Conservation (phyloP, 1,140 invertebrate species). For the Papilio polytes region DNA sequence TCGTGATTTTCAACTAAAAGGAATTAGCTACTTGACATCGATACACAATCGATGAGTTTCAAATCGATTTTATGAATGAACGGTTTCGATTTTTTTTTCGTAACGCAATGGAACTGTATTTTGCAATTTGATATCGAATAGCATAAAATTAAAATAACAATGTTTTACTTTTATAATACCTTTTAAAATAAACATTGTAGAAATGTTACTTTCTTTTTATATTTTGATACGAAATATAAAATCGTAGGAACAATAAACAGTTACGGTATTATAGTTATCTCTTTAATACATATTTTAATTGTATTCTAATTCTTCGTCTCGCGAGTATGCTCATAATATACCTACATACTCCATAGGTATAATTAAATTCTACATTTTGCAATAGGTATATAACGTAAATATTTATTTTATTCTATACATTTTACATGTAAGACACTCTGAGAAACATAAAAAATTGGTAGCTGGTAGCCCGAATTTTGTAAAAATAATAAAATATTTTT, state of each 20-base stretch:
- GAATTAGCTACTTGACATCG: slow-evolving; percentile 45
- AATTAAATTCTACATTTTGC: no score
- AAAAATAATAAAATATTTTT: not conserved
- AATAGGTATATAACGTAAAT: no score
- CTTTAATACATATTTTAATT: no score
- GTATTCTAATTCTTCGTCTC: no score
- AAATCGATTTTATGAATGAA: slow-evolving; percentile 45
- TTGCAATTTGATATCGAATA: slow-evolving; percentile 2
- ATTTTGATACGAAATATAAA: not conserved
- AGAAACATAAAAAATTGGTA: not conserved
- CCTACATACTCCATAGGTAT: no score
- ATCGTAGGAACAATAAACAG: no score
- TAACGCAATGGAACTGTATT: not conserved
- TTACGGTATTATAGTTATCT: no score
- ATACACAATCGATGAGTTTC: slow-evolving; percentile 44
- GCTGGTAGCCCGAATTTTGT: not conserved
- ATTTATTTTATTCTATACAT: no score
- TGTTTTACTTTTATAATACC: not conserved
- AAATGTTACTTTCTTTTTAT: not conserved
- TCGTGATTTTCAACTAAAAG: slow-evolving; percentile 53
- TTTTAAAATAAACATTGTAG: slow-evolving; percentile 1
- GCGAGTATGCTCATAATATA: no score
- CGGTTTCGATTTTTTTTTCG: slow-evolving; percentile 30
- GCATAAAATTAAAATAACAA: not conserved
- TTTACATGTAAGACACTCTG: no score